Evolutionary conservation across 2,797 vertebrate genomes (phyloP).

Genomic region (Linurgus olivaceus): DNA sequence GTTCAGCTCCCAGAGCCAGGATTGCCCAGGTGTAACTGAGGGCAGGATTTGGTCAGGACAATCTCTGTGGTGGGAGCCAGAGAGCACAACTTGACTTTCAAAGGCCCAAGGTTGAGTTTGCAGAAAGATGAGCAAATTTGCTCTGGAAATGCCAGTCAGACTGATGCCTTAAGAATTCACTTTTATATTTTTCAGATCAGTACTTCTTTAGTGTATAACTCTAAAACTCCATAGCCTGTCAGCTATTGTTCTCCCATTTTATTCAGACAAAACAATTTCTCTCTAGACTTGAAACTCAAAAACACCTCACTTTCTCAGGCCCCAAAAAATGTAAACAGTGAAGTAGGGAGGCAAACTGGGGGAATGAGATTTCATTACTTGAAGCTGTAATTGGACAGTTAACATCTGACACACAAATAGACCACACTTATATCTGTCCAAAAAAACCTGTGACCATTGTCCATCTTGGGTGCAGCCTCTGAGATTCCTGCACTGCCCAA

Average conservation of each 20-base stretch:
- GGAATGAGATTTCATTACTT: not conserved
- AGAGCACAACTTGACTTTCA: not conserved
- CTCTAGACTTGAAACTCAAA: not conserved
- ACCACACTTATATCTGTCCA: not conserved
- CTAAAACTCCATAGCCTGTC: not conserved
- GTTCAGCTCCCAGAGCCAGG: not conserved
- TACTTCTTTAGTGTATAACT: not conserved
- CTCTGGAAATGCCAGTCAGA: not conserved
- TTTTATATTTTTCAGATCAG: not conserved
- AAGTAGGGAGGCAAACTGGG: not conserved
- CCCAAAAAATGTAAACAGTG: not conserved
- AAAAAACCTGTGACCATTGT: accelerated
- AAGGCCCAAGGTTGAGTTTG: not conserved
- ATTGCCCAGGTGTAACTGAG: not conserved
- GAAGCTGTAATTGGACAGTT: not conserved
- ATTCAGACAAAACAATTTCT: not conserved
- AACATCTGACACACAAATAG: not conserved
- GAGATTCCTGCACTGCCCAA: not conserved
- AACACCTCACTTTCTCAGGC: not conserved
- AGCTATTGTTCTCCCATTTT: not conserved
- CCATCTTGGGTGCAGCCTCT: not conserved
- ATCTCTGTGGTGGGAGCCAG: not conserved
- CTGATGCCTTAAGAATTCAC: not conserved
- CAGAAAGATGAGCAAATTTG: conserved; percentile 16
- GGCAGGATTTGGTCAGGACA: not conserved